Base-by-base conservation (phyloP, 2,888 invertebrate genomes). In the Notodonta ziczac region DNA sequence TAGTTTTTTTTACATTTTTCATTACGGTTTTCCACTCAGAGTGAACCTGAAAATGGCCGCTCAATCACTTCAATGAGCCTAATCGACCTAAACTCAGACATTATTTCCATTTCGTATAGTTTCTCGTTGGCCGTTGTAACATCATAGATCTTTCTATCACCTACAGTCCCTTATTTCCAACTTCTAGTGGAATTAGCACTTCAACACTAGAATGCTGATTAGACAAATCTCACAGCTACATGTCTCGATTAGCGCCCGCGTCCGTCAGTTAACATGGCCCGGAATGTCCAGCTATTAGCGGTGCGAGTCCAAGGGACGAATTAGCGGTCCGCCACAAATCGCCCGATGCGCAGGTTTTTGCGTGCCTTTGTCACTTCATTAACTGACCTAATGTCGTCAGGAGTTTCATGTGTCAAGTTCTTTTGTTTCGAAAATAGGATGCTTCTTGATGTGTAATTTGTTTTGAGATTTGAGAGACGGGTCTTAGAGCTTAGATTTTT, bases 281-380 rank as follows among this genome's bases (percentile, higher is more conserved):
- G 71, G 77, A 68, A 73, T 73, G 72, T 73, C 69, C 59, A 72
- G 59, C 72, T 79, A 85, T 88, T 89, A 88, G 86, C 84, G 74
- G 69, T 68, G 65, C 66, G 64, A 74, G 61, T 2, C 54, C 54
- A 66, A 73, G 62, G 60, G 68, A 62, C 72, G 66, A 72, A 78
- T 78, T 77, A 70, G 73, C 74, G 54, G 60, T 57, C 65, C 56
- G 53, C 63, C 66, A 70, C 72, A 72, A 69, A 72, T 61, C 67
- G 57, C 46, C 54, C 58, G 57, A 57, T 59, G 39, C 63, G 39
- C 65, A 58, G 67, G 70, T 73, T 77, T 73, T 74, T 71, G 70
- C 72, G 67, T 62, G 68, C 64, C 53, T 60, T 40, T 52, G 56
- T 63, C 65, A 56, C 54, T 48, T 56, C 58, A 58, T 68, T 63